Evolutionary conservation across 2,797 vertebrate genomes (phyloP), one percentile per base, ranked within the genome.

Genomic region (Scolopax bukidnonensis): DNA sequence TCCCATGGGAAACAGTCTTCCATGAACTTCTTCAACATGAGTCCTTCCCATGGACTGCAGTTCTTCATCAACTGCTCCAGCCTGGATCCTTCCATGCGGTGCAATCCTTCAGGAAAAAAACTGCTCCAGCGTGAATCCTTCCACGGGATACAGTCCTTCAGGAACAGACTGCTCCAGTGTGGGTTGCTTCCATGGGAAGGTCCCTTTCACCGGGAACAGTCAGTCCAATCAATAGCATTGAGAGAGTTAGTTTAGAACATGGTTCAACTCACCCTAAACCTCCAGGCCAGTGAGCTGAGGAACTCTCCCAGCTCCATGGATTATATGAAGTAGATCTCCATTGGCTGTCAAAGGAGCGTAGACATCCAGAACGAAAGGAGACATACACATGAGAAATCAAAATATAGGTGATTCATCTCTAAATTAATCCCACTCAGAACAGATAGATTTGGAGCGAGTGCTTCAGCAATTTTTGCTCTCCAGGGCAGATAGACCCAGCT

Each of bases 401-500:
- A 70, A 47, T 32, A 8, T 1, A 30, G 40, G 30, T 43, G 18
- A 9, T 47, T 50, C 32, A 28, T 27, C 56, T 73, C 33, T 33
- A 11, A 71, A 65, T 36, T 40, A 19, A 64, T 70, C 27, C 36
- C n/a, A 17, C 54, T 45, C n/a, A 6, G 41, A 43, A 21, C 4
- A 15, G 59, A 14, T 3, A 57, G 45, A 23, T 19, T 14, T 14
- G 33, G 54, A 83, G 40, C 0, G 1, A 33, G 48, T 47, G 23
- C 23, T 65, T 9, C 68, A 38, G 60, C 64, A 90, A 13, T 1
- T 47, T 50, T 23, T 86, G 21, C n/a, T 90, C 27, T 36, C 16
- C 57, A 11, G 93, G 89, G 57, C 94, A 90, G 74, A 40, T 18
- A 93, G 84, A 53, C 84, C 87, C 77, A 84, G 67, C 11, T 43